phyloP scores from a whole-genome alignment of 1,140 invertebrate genomes.

The Bombus superbus region DNA sequence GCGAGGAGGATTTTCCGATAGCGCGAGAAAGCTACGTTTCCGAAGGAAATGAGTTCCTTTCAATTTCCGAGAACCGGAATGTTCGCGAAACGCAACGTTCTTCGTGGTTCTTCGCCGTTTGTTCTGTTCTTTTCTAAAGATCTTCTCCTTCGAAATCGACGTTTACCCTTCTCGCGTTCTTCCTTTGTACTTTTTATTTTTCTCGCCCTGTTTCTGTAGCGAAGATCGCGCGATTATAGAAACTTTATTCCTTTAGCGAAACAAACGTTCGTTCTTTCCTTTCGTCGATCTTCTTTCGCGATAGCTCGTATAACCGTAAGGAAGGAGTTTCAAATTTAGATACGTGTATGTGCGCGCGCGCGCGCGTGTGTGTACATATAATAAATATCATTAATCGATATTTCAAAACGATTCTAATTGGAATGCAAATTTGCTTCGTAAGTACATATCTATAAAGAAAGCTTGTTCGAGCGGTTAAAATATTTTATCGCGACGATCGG shows the following conservation, averaged over 20 bases:
- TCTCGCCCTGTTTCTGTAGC: too few relatives aligned
- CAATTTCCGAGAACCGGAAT: constrained; percentile 46
- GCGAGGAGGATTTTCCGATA: neutral
- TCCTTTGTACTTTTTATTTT: neutral
- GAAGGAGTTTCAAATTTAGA: neutral
- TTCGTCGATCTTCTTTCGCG: too few relatives aligned
- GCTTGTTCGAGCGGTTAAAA: neutral
- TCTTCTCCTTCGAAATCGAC: neutral
- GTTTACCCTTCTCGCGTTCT: neutral
- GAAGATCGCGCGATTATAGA: neutral
- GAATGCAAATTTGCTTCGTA: neutral
- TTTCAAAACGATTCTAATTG: neutral
- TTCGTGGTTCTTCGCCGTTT: neutral
- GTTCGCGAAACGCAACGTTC: neutral
- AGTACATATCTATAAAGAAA: neutral
- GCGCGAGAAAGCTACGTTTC: neutral
- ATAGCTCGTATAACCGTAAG: neutral
- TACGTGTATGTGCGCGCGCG: too few relatives aligned
- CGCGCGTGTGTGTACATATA: too few relatives aligned
- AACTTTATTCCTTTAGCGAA: neutral
- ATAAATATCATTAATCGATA: neutral
- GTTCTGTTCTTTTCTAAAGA: too few relatives aligned
- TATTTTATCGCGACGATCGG: neutral
- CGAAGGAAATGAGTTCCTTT: constrained; percentile 47
- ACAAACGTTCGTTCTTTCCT: too few relatives aligned